Evolutionary conservation across 2,797 vertebrate genomes (phyloP), one percentile per base, ranked within the genome.

Genomic region (Urophycis tenuis): DNA sequence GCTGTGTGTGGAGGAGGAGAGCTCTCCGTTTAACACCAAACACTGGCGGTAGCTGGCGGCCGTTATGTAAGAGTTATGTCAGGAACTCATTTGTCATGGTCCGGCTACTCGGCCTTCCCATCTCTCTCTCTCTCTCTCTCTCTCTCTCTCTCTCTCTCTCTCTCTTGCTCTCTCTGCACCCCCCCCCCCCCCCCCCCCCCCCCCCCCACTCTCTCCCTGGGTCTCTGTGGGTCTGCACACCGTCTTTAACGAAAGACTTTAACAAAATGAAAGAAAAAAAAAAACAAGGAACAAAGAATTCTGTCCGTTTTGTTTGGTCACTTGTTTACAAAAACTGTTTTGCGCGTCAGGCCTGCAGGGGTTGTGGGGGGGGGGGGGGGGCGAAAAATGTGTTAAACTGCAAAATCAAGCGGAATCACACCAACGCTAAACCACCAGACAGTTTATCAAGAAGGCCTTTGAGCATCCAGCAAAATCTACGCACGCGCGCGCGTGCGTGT

Each of bases 61-160:
- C 29, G 41, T 79, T 86, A 78, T 34, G 64, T 74, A 79, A 85
- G 71, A 71, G 36, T 29, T 0, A 32, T 74, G 71, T 32, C 73
- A 49, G 36, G 12, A 74, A 30, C 11, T 79, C 79, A 39, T 76
- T 80, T 69, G 36, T 73, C 34, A 60, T 64, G 30, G 39, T 32
- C 41, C 30, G 25, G 60, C 60, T 67, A 67, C 60, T 29, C 60
- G 9, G 60, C 53, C 53, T n/a, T 60, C 53, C 22, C 22, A 74
- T 5, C 32, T 76, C 71, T 72, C n/a, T 64, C 19, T 12, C 34
- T 12, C 41, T 33, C 78, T 41, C 74, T 82, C 73, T 53, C 36
- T 7, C 36, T 39, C 11, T 12, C 36, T 39, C 36, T 39, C 36
- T 39, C 36, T 39, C 36, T 39, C 36, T 39, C 34, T 35, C 34